phyloP scores from a whole-genome alignment of 2,797 vertebrate genomes.

The Diplodus puntazzo region DNA sequence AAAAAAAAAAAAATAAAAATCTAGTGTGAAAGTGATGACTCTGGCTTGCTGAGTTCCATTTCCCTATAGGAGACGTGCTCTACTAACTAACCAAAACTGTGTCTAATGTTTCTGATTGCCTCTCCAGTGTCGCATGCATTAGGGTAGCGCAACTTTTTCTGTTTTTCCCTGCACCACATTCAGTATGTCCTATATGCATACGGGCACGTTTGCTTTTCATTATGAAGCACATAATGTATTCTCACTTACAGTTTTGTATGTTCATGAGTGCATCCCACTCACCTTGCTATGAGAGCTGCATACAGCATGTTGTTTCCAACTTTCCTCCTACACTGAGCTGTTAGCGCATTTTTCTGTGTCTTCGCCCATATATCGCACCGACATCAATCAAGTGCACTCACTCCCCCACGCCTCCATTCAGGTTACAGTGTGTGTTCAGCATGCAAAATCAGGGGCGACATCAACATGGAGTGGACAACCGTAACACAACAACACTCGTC shows the following conservation, averaged over 20 bases:
- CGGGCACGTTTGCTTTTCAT: background rate
- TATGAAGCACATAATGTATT: background rate
- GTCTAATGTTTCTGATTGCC: conserved; percentile 24
- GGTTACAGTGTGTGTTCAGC: conserved; percentile 21
- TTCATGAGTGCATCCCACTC: conserved; percentile 32
- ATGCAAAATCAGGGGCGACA: conserved; percentile 12
- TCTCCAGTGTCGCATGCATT: background rate
- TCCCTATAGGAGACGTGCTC: conserved; percentile 7
- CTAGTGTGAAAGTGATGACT: conserved; percentile 14
- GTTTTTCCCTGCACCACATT: background rate
- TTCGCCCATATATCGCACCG: conserved; percentile 19
- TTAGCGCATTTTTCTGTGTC: background rate
- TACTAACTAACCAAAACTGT: conserved; percentile 29
- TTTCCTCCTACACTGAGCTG: conserved; percentile 28
- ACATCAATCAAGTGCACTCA: conserved; percentile 39
- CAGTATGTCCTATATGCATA: background rate
- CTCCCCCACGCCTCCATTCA: background rate
- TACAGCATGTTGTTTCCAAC: conserved; percentile 6
- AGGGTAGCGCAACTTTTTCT: background rate
- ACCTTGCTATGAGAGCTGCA: background rate
- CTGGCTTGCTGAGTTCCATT: conserved; percentile 30
- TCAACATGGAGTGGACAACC: conserved; percentile 7
- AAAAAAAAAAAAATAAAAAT: background rate
- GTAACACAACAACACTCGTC: background rate
- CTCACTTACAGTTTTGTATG: background rate